Conservation (phyloP, 2,113 vertebrate genomes). For the Amblyornis subalaris region DNA sequence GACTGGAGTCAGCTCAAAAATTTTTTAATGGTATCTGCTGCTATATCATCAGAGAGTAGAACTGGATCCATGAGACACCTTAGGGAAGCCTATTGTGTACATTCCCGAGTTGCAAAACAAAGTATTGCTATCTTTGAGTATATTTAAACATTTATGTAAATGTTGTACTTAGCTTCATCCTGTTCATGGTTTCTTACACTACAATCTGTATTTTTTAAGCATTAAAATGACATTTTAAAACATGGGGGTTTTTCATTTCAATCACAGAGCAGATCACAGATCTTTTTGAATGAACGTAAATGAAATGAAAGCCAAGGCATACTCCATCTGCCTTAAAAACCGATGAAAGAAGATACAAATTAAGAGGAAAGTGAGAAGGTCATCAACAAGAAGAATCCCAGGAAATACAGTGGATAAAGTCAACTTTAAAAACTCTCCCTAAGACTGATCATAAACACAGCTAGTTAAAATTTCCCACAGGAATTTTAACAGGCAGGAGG, state of each 20-base stretch:
- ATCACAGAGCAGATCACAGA: background rate
- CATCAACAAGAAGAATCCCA: background rate
- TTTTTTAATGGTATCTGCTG: background rate
- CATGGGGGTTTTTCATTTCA: fast-evolving
- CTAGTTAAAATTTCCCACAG: background rate
- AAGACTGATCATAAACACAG: background rate
- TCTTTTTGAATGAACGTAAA: background rate
- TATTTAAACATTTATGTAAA: background rate
- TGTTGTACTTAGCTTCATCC: background rate
- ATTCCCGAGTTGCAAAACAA: background rate
- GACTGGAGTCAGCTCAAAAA: background rate
- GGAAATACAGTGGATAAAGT: background rate
- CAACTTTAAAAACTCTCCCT: background rate
- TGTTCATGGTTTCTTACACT: background rate
- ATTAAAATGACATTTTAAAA: background rate
- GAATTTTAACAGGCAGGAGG: background rate
- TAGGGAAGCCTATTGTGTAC: background rate
- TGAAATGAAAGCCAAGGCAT: background rate
- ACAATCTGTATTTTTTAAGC: background rate
- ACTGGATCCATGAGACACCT: background rate
- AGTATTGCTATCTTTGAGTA: background rate
- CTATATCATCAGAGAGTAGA: background rate
- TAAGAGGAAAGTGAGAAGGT: background rate
- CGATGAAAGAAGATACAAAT: background rate
- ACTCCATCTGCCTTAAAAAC: background rate